phyloP scores from a whole-genome alignment of 2,797 vertebrate species.

The Muraenolepis orangiensis region DNA sequence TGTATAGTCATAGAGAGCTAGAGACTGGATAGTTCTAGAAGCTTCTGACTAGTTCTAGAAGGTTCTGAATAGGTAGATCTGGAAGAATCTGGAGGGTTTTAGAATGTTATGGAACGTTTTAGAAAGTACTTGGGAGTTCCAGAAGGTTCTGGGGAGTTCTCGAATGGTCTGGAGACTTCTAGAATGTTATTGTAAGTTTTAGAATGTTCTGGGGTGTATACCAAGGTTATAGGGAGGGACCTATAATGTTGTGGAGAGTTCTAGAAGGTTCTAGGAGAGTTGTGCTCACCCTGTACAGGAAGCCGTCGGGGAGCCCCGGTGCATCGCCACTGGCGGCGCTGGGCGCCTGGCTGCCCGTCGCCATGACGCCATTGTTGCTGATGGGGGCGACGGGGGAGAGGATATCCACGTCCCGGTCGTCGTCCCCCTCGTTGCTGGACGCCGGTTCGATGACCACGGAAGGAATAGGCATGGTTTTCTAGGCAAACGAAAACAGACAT shows the following conservation, averaged over 20 bases:
- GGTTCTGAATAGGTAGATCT: too few relatives aligned
- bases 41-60: too few relatives aligned
- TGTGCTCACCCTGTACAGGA: slow-evolving; percentile 83
- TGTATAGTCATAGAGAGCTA: too few relatives aligned
- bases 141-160: too few relatives aligned
- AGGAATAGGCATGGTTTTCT: slow-evolving; percentile 84
- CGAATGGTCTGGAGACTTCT: too few relatives aligned
- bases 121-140: background rate
- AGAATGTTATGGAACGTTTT: background rate
- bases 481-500: background rate
- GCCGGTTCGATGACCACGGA: slow-evolving; percentile 93
- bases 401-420: slow-evolving; percentile 72
- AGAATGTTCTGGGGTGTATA: background rate
- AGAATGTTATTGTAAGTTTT: background rate
- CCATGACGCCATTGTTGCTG: slow-evolving; percentile 59
- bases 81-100: too few relatives aligned
- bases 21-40: too few relatives aligned
- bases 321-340: slow-evolving; percentile 19
- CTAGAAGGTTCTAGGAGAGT: background rate
- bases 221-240: too few relatives aligned
- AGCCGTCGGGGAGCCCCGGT: slow-evolving; percentile 75
- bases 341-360: background rate
- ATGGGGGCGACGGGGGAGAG: slow-evolving; percentile 54
- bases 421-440: slow-evolving; percentile 92
- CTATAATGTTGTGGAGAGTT: background rate